Conservation (phyloP, 2,888 invertebrate genomes). For the Lasioglossum leucozonium region DNA sequence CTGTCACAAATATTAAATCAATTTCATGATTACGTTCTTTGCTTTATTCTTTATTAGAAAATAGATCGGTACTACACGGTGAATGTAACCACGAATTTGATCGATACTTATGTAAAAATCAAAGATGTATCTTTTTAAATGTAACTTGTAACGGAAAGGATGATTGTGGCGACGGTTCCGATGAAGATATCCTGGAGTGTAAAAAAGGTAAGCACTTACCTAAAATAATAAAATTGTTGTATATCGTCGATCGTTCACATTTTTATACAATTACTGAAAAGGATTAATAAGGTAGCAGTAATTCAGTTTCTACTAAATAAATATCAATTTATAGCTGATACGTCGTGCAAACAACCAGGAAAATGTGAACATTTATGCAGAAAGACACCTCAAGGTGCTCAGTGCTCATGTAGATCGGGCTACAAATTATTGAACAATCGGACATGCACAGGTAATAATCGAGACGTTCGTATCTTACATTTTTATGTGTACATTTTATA, state of each 20-base stretch:
- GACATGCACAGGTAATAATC: slow-evolving; percentile 70
- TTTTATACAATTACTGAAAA: background rate
- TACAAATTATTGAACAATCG: slow-evolving; percentile 66
- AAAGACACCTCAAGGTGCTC: slow-evolving; percentile 85
- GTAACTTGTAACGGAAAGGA: slow-evolving; percentile 86
- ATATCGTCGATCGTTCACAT: background rate
- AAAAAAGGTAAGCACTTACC: slow-evolving; percentile 65
- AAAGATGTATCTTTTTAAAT: slow-evolving; percentile 85
- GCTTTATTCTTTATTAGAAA: slow-evolving; percentile 73
- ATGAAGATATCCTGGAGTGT: slow-evolving; percentile 86
- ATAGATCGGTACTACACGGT: slow-evolving; percentile 76
- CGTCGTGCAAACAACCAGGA: slow-evolving; percentile 50
- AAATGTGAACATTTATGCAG: slow-evolving; percentile 84
- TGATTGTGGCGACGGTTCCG: slow-evolving; percentile 88
- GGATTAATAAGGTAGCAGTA: background rate
- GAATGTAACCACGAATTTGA: slow-evolving; percentile 85
- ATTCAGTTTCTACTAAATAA: background rate
- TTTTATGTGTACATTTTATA: background rate
- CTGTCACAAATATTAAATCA: background rate
- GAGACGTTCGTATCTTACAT: background rate
- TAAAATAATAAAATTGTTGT: background rate
- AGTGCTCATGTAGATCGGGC: slow-evolving; percentile 87
- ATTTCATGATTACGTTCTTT: background rate
- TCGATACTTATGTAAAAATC: slow-evolving; percentile 86
- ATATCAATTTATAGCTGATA: slow-evolving; percentile 55